A percentile compares a stretch with the other conserved stretches of the same genome.
Evolutionary conservation across 1,140 invertebrate species (phyloP).

Genomic region (Drosophila yakuba): DNA sequence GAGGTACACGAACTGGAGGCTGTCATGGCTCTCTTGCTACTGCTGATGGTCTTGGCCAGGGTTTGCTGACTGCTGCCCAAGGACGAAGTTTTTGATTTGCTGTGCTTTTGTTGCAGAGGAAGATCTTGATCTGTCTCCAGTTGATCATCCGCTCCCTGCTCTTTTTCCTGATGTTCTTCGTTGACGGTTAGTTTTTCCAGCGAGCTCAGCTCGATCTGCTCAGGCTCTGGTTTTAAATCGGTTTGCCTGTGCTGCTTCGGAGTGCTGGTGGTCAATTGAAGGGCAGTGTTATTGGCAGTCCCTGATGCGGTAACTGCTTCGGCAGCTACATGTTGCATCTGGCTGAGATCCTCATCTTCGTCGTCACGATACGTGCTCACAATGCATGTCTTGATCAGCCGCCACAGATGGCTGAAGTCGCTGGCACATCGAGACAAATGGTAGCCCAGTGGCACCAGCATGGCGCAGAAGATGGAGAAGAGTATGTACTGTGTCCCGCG

Average conservation of each 20-base stretch:
- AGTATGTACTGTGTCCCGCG: slow-evolving; percentile 95
- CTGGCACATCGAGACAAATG: slow-evolving; percentile 96
- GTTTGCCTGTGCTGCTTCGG: slow-evolving; percentile 31
- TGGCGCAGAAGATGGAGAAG: slow-evolving; percentile 97
- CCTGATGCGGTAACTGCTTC: neutral
- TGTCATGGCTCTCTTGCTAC: slow-evolving; percentile 66
- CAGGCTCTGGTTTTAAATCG: slow-evolving; percentile 24
- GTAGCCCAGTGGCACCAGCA: slow-evolving; percentile 95
- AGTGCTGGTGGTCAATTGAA: slow-evolving; percentile 41
- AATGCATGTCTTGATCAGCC: slow-evolving; percentile 89
- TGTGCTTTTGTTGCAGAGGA: slow-evolving; percentile 43
- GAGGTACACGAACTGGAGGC: slow-evolving; percentile 74
- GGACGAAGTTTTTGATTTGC: slow-evolving; percentile 77
- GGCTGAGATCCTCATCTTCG: slow-evolving; percentile 80
- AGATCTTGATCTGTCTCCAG: slow-evolving; percentile 23
- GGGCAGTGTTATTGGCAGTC: neutral
- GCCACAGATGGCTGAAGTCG: slow-evolving; percentile 96
- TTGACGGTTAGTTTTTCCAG: slow-evolving; percentile 51
- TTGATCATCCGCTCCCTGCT: slow-evolving; percentile 5
- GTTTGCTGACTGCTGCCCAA: slow-evolving; percentile 80
- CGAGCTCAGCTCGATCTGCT: slow-evolving; percentile 75
- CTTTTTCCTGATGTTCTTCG: slow-evolving; percentile 22
- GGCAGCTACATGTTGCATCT: slow-evolving; percentile 21
- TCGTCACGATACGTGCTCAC: slow-evolving; percentile 82
- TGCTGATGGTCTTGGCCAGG: slow-evolving; percentile 64